A percentile compares a stretch with the other conserved stretches of the same genome.
Conservation (phyloP, 1,140 invertebrate genomes). For the Lepidurus couesii region DNA sequence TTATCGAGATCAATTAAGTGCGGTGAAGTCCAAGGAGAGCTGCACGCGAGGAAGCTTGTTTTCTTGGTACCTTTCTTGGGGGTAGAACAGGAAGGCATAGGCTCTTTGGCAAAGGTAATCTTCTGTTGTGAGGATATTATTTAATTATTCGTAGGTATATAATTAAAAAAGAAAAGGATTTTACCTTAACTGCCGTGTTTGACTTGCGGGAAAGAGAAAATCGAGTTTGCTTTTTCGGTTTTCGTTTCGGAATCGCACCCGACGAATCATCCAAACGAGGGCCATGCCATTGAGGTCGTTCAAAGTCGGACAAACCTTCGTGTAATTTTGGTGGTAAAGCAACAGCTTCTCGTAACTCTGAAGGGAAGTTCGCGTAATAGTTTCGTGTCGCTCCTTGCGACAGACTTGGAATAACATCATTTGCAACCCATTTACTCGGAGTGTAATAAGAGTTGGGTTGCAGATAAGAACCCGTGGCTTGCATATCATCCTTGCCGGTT, state of each 20-base stretch:
- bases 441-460: not conserved
- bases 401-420: not conserved
- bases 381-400: not conserved
- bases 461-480: not conserved
- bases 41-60: not conserved
- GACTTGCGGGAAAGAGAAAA: not conserved
- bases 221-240: not conserved
- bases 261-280: not conserved
- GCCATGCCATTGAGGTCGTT: not conserved
- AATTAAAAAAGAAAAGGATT: not conserved
- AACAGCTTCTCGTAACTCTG: slow-evolving; percentile 29
- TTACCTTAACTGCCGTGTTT: not conserved
- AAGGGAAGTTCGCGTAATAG: slow-evolving; percentile 14
- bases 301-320: slow-evolving; percentile 18
- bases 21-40: not conserved
- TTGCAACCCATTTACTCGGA: not conserved
- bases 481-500: not conserved
- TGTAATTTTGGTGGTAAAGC: slow-evolving; percentile 30
- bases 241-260: not conserved
- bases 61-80: not conserved
- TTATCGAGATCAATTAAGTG: not conserved
- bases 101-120: not conserved
- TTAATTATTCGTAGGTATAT: not conserved
- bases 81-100: not conserved
- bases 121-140: not conserved